Conservation (phyloP, 2,113 vertebrate species). For the Alectura lathami region DNA sequence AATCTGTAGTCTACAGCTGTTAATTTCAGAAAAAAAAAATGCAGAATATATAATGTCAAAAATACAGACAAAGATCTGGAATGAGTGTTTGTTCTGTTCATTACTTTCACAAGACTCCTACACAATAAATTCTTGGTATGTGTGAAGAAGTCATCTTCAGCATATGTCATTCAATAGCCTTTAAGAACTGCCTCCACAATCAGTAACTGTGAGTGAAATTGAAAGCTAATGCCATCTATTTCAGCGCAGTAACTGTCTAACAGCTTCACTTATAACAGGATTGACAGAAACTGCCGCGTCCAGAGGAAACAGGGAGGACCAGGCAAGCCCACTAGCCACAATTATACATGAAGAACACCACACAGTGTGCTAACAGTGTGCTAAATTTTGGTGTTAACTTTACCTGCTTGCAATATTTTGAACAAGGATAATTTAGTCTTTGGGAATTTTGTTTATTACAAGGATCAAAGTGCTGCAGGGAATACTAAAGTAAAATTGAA, state of each 20-base stretch:
- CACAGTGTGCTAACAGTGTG: too few species aligned
- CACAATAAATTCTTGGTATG: background rate
- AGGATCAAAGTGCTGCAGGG: background rate
- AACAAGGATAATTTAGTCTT: background rate
- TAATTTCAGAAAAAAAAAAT: background rate
- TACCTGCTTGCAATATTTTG: background rate
- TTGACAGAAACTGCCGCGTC: background rate
- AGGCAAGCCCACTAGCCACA: background rate
- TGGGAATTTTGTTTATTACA: background rate
- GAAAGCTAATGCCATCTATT: background rate
- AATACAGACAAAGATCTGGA: background rate
- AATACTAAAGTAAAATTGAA: background rate
- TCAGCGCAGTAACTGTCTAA: background rate
- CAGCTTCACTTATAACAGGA: background rate
- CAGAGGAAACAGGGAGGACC: background rate
- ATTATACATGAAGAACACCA: background rate
- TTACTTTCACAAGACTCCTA: conserved; percentile 44
- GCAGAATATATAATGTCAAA: conserved; percentile 14
- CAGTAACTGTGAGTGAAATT: background rate
- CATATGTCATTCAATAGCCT: conserved; percentile 7
- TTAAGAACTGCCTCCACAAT: background rate
- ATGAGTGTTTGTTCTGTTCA: conserved; percentile 1
- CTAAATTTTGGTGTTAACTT: background rate
- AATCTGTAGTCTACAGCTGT: conserved; percentile 22
- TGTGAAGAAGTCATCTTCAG: conserved; percentile 38